Conservation (phyloP, 1,140 invertebrate species). For the Parasteatoda tepidariorum region DNA sequence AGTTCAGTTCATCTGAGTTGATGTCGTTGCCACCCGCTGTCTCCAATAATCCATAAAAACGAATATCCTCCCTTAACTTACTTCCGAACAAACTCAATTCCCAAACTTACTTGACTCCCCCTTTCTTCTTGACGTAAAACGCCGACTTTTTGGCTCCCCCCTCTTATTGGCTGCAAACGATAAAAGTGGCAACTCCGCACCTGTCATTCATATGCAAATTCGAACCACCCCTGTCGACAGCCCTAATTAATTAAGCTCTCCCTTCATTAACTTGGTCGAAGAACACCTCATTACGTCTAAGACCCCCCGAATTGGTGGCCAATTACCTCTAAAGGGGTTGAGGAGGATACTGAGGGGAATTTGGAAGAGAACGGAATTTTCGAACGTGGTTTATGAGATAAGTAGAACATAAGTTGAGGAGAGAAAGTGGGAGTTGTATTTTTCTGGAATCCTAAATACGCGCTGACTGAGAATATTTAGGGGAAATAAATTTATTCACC, state of each 20-base stretch:
- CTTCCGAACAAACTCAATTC: not conserved
- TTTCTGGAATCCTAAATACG: too few species aligned
- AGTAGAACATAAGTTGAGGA: not conserved
- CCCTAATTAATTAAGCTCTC: slow-evolving; percentile 39
- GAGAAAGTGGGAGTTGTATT: not conserved
- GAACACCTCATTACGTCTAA: slow-evolving; percentile 23
- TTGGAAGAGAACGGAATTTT: not conserved
- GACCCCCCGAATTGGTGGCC: not conserved
- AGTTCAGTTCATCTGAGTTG: not conserved
- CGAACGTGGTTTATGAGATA: not conserved
- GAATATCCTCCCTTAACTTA: not conserved
- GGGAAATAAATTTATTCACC: too few species aligned
- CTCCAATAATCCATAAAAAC: not conserved
- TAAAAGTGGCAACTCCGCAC: slow-evolving; percentile 30
- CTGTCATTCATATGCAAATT: slow-evolving; percentile 44
- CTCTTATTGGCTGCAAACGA: not conserved
- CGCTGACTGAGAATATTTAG: too few species aligned
- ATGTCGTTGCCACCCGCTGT: not conserved
- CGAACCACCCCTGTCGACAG: slow-evolving; percentile 32
- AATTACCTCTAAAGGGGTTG: not conserved
- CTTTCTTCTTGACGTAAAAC: not conserved
- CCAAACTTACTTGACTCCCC: not conserved
- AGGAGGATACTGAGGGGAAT: not conserved
- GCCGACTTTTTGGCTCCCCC: slow-evolving; percentile 10
- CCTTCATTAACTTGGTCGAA: slow-evolving; percentile 32